Percentiles rank a stretch among this genome's conserved stretches.
Evolutionary conservation across 2,797 vertebrate species (phyloP).

Genomic region (Alca torda): DNA sequence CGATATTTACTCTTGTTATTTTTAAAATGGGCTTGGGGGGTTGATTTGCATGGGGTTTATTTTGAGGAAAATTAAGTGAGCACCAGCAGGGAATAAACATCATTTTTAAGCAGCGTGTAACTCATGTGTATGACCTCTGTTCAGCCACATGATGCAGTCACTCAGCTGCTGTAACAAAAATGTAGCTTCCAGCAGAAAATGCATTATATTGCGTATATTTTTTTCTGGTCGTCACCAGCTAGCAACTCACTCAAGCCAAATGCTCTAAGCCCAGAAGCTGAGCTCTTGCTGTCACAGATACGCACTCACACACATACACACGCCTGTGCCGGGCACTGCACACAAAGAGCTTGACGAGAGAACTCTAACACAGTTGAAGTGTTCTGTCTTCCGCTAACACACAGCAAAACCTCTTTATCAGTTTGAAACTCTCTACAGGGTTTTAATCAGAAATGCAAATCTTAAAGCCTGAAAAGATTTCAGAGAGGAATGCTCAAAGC

Average conservation of each 20-base stretch:
- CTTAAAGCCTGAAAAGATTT: not conserved
- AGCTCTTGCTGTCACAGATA: not conserved
- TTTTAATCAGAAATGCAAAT: not conserved
- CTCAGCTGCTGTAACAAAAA: not conserved
- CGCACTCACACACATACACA: accelerated
- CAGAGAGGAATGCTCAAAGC: not conserved
- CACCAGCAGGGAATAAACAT: not conserved
- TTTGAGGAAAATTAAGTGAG: not conserved
- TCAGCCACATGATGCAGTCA: not conserved
- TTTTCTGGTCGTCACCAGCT: not conserved
- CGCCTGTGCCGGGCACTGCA: accelerated
- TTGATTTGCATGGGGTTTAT: not conserved
- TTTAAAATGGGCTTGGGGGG: not conserved
- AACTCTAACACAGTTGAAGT: not conserved
- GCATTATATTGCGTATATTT: not conserved
- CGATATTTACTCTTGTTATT: not conserved
- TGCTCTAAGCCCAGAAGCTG: not conserved
- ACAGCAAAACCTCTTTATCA: not conserved
- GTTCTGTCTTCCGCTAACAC: not conserved
- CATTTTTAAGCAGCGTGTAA: not conserved
- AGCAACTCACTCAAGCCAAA: not conserved
- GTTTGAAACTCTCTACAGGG: not conserved
- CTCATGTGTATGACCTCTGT: not conserved
- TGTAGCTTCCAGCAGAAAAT: not conserved
- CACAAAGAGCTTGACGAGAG: not conserved